phyloP scores from a whole-genome alignment of 1,140 invertebrate genomes.

The Asobara japonica region DNA sequence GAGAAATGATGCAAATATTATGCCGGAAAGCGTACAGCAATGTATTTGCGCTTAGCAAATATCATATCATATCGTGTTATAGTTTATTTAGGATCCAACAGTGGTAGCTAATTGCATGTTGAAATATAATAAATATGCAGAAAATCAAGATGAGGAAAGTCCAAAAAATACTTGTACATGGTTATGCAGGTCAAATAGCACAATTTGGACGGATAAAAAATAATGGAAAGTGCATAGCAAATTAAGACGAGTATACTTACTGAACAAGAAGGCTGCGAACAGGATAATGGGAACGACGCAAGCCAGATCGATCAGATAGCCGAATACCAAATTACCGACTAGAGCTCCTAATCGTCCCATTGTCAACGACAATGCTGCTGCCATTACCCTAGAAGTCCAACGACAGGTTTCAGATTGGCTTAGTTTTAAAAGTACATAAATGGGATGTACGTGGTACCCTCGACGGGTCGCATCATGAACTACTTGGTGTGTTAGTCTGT shows the following conservation, averaged over 20 bases:
- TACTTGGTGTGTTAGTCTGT: background rate
- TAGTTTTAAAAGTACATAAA: too few relatives aligned
- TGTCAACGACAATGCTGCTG: slow-evolving; percentile 76
- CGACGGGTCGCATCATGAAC: too few relatives aligned
- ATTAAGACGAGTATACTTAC: slow-evolving; percentile 73
- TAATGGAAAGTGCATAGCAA: slow-evolving; percentile 70
- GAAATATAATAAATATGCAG: background rate
- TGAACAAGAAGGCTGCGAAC: slow-evolving; percentile 74
- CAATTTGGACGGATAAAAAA: slow-evolving; percentile 28
- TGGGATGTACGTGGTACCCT: too few relatives aligned
- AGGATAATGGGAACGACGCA: slow-evolving; percentile 76
- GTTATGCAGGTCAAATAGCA: too few relatives aligned
- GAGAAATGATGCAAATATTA: too few relatives aligned
- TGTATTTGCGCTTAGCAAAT: too few relatives aligned
- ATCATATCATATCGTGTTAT: too few relatives aligned
- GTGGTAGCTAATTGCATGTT: too few relatives aligned
- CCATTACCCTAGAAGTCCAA: slow-evolving; percentile 71
- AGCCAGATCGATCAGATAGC: slow-evolving; percentile 69
- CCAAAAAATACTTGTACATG: too few relatives aligned
- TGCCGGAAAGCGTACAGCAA: too few relatives aligned
- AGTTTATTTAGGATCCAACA: too few relatives aligned
- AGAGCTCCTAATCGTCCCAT: slow-evolving; percentile 77
- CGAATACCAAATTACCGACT: slow-evolving; percentile 67
- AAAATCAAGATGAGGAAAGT: slow-evolving; percentile 70
- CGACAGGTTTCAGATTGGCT: too few relatives aligned